Percentiles rank a stretch among this genome's conserved stretches.
Evolutionary conservation across 2,113 vertebrate genomes (phyloP).

Genomic region (Microcebus ravelobensis): DNA sequence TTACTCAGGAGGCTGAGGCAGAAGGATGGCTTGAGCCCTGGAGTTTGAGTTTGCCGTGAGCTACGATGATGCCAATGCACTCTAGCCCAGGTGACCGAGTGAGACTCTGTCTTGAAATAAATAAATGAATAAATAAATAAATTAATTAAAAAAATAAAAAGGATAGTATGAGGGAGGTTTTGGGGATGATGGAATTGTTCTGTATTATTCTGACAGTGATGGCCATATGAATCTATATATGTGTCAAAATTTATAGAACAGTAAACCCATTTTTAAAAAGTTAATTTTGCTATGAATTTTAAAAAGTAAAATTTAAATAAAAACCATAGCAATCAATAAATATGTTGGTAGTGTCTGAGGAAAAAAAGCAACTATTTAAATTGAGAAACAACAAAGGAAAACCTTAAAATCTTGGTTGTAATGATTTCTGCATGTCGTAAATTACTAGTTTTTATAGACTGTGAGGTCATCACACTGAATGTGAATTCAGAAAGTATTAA

Average conservation of each 20-base stretch:
- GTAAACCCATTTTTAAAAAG: neutral
- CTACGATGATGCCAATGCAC: too few species aligned
- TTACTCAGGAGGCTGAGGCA: too few species aligned
- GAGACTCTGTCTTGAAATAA: too few species aligned
- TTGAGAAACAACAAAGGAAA: neutral
- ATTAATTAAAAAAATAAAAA: neutral
- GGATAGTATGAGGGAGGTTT: neutral
- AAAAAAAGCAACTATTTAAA: neutral
- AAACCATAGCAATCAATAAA: neutral
- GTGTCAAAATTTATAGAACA: neutral
- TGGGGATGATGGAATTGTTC: neutral
- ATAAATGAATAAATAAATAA: too few species aligned
- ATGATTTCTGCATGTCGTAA: neutral
- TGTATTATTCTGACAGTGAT: neutral
- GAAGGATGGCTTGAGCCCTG: too few species aligned
- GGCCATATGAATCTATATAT: neutral
- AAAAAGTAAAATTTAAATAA: constrained; percentile 16
- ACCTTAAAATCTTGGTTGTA: constrained; percentile 5
- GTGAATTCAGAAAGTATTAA: neutral
- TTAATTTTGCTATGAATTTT: neutral
- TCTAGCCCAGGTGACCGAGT: too few species aligned
- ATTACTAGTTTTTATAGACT: neutral
- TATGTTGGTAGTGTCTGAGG: neutral
- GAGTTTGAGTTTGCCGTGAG: too few species aligned
- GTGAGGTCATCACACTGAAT: neutral